Conservation (phyloP, 2,888 invertebrate species). For the Drosophila acutilabella region DNA sequence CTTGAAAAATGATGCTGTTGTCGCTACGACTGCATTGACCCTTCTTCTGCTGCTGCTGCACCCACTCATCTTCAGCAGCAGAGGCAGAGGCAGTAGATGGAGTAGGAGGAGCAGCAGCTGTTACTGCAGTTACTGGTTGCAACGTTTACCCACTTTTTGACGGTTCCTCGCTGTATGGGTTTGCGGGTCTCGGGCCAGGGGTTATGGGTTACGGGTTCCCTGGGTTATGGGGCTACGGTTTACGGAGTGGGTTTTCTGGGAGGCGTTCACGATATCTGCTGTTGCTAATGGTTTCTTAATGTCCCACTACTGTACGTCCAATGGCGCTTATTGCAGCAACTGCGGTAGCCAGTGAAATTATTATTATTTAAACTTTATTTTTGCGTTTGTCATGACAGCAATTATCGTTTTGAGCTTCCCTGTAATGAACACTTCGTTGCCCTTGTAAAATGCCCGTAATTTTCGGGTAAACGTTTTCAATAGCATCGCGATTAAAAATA, state of each 20-base stretch:
- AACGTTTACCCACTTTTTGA: conserved; percentile 47
- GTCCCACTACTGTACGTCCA: conserved; percentile 48
- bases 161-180: conserved; percentile 40
- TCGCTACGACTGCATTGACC: conserved; percentile 70
- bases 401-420: conserved; percentile 65
- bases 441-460: conserved; percentile 55
- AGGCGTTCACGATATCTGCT: conserved; percentile 45
- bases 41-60: conserved; percentile 52
- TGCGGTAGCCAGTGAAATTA: conserved; percentile 63
- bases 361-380: conserved; percentile 79
- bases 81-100: conserved; percentile 16
- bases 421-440: conserved; percentile 38
- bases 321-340: conserved; percentile 37
- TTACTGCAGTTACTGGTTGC: conserved; percentile 42
- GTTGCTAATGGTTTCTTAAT: conserved; percentile 79
- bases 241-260: conserved; percentile 7
- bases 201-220: too few species aligned
- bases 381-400: conserved; percentile 79
- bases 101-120: too few species aligned
- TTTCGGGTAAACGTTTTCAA: conserved; percentile 51
- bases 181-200: too few species aligned
- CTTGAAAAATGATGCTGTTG: conserved; percentile 76
- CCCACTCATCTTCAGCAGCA: conserved; percentile 71
- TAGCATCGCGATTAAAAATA: conserved; percentile 53
- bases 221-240: not conserved